phyloP scores from a whole-genome alignment of 2,888 invertebrate genomes.

The Ceramica pisi region DNA sequence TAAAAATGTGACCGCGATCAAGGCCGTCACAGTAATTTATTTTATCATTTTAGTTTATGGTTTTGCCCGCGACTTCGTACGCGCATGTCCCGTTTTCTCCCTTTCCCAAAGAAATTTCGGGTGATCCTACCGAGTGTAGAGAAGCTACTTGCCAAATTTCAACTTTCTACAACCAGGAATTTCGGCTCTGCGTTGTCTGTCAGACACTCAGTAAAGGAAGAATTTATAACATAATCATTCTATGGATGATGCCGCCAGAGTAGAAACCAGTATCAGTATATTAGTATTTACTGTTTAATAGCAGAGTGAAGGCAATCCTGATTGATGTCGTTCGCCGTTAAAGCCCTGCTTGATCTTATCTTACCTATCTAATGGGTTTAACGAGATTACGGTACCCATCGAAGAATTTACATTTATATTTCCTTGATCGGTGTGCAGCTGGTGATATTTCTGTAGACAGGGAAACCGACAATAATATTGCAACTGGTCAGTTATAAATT shows the following conservation, averaged over 20 bases:
- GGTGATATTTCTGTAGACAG: conserved; percentile 43
- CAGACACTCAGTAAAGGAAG: too few species aligned
- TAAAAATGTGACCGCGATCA: conserved; percentile 44
- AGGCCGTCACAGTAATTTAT: conserved; percentile 39
- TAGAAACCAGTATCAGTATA: conserved; percentile 57
- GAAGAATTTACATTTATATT: conserved; percentile 77
- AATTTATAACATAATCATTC: conserved; percentile 15
- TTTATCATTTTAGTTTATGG: conserved; percentile 12
- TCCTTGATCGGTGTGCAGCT: conserved; percentile 71
- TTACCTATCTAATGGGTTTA: conserved; percentile 83
- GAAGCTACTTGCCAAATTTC: too few species aligned
- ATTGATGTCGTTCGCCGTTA: conserved; percentile 85
- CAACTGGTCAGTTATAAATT: conserved; percentile 36
- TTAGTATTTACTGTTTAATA: conserved; percentile 73
- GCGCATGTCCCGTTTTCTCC: too few species aligned
- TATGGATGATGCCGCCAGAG: conserved; percentile 12
- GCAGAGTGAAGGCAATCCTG: conserved; percentile 76
- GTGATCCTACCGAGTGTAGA: too few species aligned
- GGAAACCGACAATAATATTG: conserved; percentile 39
- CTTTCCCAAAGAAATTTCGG: too few species aligned
- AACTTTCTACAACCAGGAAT: too few species aligned
- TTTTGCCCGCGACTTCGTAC: too few species aligned
- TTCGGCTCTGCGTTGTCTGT: too few species aligned
- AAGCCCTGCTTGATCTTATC: conserved; percentile 82
- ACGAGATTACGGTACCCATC: conserved; percentile 85